Base-by-base conservation (phyloP, 1,140 invertebrate genomes). In the Eriosoma lanigerum region DNA sequence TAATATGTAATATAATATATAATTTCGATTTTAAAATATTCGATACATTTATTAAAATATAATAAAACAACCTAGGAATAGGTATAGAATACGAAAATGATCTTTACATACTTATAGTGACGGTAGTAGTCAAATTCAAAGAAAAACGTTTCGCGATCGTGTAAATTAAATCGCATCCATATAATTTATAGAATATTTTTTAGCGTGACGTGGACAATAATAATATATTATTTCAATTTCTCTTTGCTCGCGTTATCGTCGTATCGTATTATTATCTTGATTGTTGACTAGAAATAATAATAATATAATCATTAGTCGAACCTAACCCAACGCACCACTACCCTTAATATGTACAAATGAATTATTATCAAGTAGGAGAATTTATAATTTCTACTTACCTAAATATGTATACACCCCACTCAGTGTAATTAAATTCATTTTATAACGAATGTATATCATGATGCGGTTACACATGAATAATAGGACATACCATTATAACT, bases 331-430 rank as follows among this genome's bases (percentile, higher is more conserved):
- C 32, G 6, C 13, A 29, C 56, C 15, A 24, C 56, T 62, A 62
- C n/a, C n/a, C n/a, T n/a, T n/a, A n/a, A n/a, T n/a, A n/a, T n/a
- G n/a, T 48, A 13, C 4, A 26, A 21, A 68, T 26, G 44, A 48
- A 48, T 68, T 48, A 68, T 62, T 38, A 68, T 26, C 13, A 21
- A 46, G 13, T 46, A 46, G 64, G 13, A 48, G 44, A 48, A 68
- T 48, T 68, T 68, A 38, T 38, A 48, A 48, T 68, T 68, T 68
- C 46, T 68, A 68, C 13, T 68, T 68, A 68, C 66, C 12, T 38
- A 38, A n/a, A n/a, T 48, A 6, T 15, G 46, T 15, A 15, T 15
- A 15, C 46, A 48, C 10, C 17, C 32, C 62, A 64, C 62, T 46
- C 21, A 24, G 44, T 26, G 21, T 68, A 68, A 68, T 68, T 68